phyloP scores from a whole-genome alignment of 2,888 invertebrate genomes.

The Pristionchus fissidentatus region DNA sequence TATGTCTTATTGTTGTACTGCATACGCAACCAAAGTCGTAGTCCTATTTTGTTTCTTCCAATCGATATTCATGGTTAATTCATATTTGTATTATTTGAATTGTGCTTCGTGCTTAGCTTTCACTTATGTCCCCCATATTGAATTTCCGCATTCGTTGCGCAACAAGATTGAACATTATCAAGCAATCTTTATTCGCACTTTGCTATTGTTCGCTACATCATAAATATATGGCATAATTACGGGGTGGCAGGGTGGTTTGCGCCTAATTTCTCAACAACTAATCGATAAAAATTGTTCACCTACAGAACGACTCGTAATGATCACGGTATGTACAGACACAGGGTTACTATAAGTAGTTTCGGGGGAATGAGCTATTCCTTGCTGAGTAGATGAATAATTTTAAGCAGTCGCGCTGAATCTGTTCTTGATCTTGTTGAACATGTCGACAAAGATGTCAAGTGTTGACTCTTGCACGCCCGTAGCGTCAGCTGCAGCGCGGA shows the following conservation, averaged over 20 bases:
- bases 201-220: neutral
- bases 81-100: too few species aligned
- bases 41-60: too few species aligned
- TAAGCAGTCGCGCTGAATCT: slow-evolving; percentile 49
- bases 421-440: slow-evolving; percentile 65
- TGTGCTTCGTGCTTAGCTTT: too few species aligned
- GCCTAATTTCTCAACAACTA: neutral
- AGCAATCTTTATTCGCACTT: neutral
- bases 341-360: slow-evolving; percentile 26
- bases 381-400: neutral
- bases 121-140: too few species aligned
- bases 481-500: slow-evolving; percentile 16
- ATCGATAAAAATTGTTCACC: neutral
- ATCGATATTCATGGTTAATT: too few species aligned
- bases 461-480: slow-evolving; percentile 52
- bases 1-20: too few species aligned
- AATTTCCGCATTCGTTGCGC: too few species aligned
- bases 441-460: slow-evolving; percentile 66
- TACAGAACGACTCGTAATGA: slow-evolving; percentile 14
- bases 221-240: slow-evolving; percentile 36
- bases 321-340: slow-evolving; percentile 33
- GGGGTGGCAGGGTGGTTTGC: neutral
- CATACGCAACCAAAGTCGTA: too few species aligned
- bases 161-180: too few species aligned
- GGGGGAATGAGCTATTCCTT: neutral